Percentiles rank a stretch among this genome's conserved stretches.
These are phyloP conservation scores for Epinephelus awoara DNA, from an alignment of 2,797 vertebrate genomes.

Conservation along the genomic window DNA sequence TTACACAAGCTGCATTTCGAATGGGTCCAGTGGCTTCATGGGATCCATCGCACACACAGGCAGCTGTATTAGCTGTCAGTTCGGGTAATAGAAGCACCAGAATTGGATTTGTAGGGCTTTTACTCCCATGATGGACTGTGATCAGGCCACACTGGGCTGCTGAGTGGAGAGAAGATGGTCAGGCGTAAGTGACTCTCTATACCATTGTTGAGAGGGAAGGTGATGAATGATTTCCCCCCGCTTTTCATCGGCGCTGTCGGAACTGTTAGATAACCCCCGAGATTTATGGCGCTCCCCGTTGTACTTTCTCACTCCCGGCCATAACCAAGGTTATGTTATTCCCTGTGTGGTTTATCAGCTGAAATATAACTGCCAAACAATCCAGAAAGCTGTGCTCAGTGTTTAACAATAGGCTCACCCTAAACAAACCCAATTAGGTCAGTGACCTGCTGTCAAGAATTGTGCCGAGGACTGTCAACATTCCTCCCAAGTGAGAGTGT, in stretches of 20 bases:
- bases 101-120: slow-evolving; percentile 70
- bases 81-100: slow-evolving; percentile 54
- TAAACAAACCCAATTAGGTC: slow-evolving; percentile 76
- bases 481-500: slow-evolving; percentile 69
- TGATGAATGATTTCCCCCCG: slow-evolving; percentile 78
- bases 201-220: slow-evolving; percentile 68
- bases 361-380: slow-evolving; percentile 73
- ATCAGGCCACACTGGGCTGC: slow-evolving; percentile 59
- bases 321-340: slow-evolving; percentile 71
- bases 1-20: slow-evolving; percentile 38
- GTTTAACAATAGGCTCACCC: slow-evolving; percentile 77
- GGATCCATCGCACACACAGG: slow-evolving; percentile 33
- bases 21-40: slow-evolving; percentile 41
- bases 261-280: slow-evolving; percentile 80
- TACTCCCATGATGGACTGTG: slow-evolving; percentile 66
- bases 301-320: slow-evolving; percentile 56
- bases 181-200: slow-evolving; percentile 65
- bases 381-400: slow-evolving; percentile 51
- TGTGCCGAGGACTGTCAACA: slow-evolving; percentile 64
- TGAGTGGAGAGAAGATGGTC: slow-evolving; percentile 68
- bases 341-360: slow-evolving; percentile 69
- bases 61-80: slow-evolving; percentile 51
- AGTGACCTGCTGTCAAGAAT: slow-evolving; percentile 68
- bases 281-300: slow-evolving; percentile 71
- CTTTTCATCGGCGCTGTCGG: slow-evolving; percentile 68